These are phyloP conservation scores for Gopherus evgoodei DNA, from an alignment of 2,113 vertebrate species.

Conservation along the genomic window DNA sequence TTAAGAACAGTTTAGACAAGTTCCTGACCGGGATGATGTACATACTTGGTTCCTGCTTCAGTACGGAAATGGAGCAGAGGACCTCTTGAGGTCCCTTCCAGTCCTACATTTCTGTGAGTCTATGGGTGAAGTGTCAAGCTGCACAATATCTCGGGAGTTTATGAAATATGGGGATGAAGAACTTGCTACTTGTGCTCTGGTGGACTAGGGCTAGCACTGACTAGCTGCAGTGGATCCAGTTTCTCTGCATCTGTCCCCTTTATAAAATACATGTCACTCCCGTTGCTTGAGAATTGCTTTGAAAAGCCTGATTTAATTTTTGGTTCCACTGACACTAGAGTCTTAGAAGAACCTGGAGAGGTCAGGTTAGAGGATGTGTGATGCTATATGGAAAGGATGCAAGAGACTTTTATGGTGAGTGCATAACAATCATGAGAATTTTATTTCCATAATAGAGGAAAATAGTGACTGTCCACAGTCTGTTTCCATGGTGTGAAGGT, in stretches of 20 bases:
- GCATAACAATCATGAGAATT: neutral
- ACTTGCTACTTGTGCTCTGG: neutral
- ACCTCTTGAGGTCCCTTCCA: neutral
- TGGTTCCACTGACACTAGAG: fast-evolving
- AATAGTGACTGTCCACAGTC: fast-evolving
- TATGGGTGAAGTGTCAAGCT: neutral
- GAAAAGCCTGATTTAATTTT: fast-evolving
- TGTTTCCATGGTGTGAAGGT: neutral
- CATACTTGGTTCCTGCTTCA: neutral
- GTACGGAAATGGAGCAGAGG: neutral
- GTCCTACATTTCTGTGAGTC: neutral
- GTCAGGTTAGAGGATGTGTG: fast-evolving
- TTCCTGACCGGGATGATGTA: neutral
- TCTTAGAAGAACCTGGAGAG: neutral
- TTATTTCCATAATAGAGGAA: neutral
- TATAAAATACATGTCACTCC: fast-evolving
- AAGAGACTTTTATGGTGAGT: neutral
- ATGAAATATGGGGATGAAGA: neutral
- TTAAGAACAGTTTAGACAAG: too few relatives aligned
- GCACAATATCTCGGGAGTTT: neutral
- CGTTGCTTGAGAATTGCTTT: neutral
- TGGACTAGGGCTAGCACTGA: neutral
- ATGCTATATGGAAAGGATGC: neutral
- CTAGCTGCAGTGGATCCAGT: neutral
- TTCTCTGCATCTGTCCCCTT: fast-evolving